Evolutionary conservation across 2,888 invertebrate species (phyloP), one percentile per base, ranked within the genome.

Genomic region (Drosophila macrothrix): DNA sequence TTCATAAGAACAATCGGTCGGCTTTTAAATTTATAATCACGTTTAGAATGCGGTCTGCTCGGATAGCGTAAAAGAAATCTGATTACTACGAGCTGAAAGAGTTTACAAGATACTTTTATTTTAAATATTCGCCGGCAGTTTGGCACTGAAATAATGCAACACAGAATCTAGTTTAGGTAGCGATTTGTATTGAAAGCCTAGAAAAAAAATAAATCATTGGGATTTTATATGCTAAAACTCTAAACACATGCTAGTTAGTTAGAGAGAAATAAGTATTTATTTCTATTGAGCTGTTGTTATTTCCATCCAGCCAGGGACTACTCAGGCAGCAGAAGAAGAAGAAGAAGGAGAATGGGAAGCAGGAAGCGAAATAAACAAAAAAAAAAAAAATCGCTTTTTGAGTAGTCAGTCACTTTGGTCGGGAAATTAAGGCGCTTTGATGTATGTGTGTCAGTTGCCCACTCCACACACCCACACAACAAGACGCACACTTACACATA

Each of bases 341-440:
- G 10, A 12, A 65, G 12, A 25, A 35, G 16, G 4, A 4, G 33
- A 28, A 39, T 28, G 25, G 25, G 16, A 25, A 46, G 31, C 53
- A 19, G 33, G 19, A 28, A 25, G 22, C n/a, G 39, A 31, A 41
- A 19, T 39, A 55, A 61, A 39, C 50, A 68, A 53, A 55, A 75
- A 73, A 84, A 68, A 53, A 55, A 75, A 73, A 84, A 87, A 87
- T 84, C 58, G 74, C 76, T 79, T 79, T 84, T 84, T 82, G 87
- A 86, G 84, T 68, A 86, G 78, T 78, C 80, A 62, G 69, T 78
- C 70, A 59, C 41, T 39, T 60, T n/a, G 46, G 58, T 50, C 16
- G 68, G 67, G 58, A 53, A 80, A 73, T 73, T 86, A 86, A 83
- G 84, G 73, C 70, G 81, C 88, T 88, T 86, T 86, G 85, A 86